Base-by-base conservation (phyloP, 2,113 vertebrate species). In the Rhinolophus ferrumequinum region DNA sequence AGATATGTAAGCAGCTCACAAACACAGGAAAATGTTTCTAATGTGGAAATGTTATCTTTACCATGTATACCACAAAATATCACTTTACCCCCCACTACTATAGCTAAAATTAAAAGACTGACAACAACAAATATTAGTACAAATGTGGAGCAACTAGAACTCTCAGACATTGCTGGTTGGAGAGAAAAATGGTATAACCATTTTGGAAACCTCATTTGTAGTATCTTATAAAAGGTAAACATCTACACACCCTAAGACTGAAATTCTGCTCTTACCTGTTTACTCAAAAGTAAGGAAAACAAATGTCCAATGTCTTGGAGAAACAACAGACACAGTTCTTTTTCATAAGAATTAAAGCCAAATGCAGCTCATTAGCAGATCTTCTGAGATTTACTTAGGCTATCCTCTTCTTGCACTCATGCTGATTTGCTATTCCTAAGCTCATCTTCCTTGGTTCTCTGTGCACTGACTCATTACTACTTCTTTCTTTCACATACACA, bases 181-280 rank as follows among this genome's bases (percentile, higher is more conserved):
- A 41, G 14, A 56, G 26, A 21, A 38, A 75, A 38, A 80, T 41
- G 19, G 19, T 26, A 14, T 38, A n/a, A 89, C n/a, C 44, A 38
- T 50, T 90, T 79, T n/a, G 26, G 50, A 93, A 82, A 87, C 62
- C 22, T 7, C 52, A 76, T 2, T 64, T 0, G 18, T 82, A n/a
- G 3, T 60, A 73, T 79, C 56, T 95, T 83, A 44, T 38, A 60
- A 97, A 97, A 83, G n/a, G 41, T n/a, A 35, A 67, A 84, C 5
- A 50, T n/a, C n/a, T 54, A 30, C 13, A 75, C 88, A 33, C 41
- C 18, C 6, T n/a, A 88, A 95, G 56, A 24, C 13, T 88, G 47
- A 16, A 80, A 44, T 47, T 80, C 24, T 2, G 30, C 41, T 22
- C 33, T 60, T 80, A 67, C 13, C 13, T 41, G 14, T n/a, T 18